Evolutionary conservation across 64 coral and sea anemone genomes (phyloP).

Genomic region (Stichodactyla mertensii): DNA sequence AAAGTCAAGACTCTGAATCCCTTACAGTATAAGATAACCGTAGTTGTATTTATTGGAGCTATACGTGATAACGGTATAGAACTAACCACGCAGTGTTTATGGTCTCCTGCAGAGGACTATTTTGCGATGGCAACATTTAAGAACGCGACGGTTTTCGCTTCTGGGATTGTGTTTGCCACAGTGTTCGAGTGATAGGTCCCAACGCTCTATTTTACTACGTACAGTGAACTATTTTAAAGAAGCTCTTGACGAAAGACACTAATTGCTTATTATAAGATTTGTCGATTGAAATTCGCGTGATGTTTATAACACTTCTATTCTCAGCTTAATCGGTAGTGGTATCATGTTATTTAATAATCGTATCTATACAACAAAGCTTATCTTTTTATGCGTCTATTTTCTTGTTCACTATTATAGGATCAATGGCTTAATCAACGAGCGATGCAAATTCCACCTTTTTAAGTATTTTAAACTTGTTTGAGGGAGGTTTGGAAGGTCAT

Average conservation of each 20-base stretch:
- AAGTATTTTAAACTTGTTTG: neutral
- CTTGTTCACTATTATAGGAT: too few relatives aligned
- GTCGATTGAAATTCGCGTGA: neutral
- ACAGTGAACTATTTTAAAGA: neutral
- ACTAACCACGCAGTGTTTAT: constrained; percentile 57
- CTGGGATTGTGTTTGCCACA: constrained; percentile 78
- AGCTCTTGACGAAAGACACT: neutral
- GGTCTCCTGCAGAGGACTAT: constrained; percentile 57
- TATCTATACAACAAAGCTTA: neutral
- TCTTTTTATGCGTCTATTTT: too few relatives aligned
- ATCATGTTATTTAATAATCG: neutral
- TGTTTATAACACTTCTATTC: neutral
- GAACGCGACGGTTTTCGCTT: constrained; percentile 62
- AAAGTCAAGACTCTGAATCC: constrained; percentile 57
- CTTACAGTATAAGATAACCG: constrained; percentile 61
- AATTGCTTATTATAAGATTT: constrained; percentile 14
- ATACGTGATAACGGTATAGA: constrained; percentile 81
- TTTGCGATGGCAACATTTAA: constrained; percentile 78
- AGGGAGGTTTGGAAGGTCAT: neutral
- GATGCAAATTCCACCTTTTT: neutral
- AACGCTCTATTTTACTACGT: neutral
- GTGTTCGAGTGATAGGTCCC: constrained; percentile 5
- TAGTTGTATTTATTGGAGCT: constrained; percentile 78
- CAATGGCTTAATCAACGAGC: too few relatives aligned
- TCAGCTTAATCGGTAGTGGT: neutral